Conservation (phyloP, 2,797 vertebrate genomes). For the Rhinichthys osculus region DNA sequence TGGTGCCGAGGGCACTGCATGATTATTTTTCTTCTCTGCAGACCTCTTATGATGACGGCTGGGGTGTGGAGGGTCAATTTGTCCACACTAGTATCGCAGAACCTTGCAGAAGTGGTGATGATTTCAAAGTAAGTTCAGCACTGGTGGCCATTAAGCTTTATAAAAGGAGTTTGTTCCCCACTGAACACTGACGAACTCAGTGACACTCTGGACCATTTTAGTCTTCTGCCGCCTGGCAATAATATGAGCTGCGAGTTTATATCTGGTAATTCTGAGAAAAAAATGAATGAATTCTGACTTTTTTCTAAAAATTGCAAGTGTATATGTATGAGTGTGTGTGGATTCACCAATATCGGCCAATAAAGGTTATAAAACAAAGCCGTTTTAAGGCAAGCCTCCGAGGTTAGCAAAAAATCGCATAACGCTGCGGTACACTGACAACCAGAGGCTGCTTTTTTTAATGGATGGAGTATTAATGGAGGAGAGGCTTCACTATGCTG, state of each 20-base stretch:
- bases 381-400: too few species aligned
- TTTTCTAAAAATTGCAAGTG: not conserved
- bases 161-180: conserved; percentile 8
- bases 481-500: too few species aligned
- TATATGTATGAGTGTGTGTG: too few species aligned
- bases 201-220: not conserved
- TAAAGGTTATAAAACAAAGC: too few species aligned
- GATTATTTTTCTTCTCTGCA: conserved; percentile 40
- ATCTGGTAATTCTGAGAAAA: not conserved
- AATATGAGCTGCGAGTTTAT: not conserved
- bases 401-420: too few species aligned
- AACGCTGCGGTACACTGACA: too few species aligned
- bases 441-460: too few species aligned
- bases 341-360: too few species aligned
- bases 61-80: conserved; percentile 15
- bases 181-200: not conserved
- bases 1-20: not conserved
- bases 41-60: not conserved
- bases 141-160: conserved; percentile 4
- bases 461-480: too few species aligned
- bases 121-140: conserved; percentile 7
- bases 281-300: not conserved
- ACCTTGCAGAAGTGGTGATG: conserved; percentile 11
- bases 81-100: conserved; percentile 13
- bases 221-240: not conserved